These are phyloP conservation scores for Podarcis muralis DNA, from an alignment of 2,113 vertebrate genomes.

Conservation along the genomic window DNA sequence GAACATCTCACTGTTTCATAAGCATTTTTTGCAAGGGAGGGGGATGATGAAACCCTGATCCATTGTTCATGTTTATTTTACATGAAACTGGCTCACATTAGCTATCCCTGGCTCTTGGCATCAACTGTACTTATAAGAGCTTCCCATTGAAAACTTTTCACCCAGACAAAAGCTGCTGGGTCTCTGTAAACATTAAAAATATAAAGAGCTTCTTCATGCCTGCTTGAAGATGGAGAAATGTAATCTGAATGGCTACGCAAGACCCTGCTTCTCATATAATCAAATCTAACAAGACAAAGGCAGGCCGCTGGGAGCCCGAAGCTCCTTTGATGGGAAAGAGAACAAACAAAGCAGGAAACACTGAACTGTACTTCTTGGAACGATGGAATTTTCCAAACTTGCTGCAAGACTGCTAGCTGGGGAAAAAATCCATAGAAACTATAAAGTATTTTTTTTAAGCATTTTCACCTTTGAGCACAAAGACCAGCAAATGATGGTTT, in stretches of 20 bases:
- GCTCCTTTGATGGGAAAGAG: conserved; percentile 9
- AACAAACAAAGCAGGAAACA: not conserved
- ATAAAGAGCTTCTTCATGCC: not conserved
- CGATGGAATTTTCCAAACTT: conserved; percentile 21
- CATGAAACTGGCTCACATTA: not conserved
- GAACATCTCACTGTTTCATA: not conserved
- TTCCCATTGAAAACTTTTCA: not conserved
- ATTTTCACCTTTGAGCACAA: conserved; percentile 1
- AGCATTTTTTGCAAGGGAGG: not conserved
- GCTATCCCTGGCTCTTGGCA: not conserved
- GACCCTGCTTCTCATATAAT: not conserved
- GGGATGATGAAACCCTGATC: not conserved
- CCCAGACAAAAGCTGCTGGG: not conserved
- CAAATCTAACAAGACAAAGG: conserved; percentile 26
- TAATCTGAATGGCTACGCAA: not conserved
- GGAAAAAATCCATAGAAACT: not conserved
- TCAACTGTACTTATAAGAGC: not conserved
- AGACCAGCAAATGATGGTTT: not conserved
- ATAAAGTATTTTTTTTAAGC: conserved; percentile 16
- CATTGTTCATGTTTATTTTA: not conserved
- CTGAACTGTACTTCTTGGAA: not conserved
- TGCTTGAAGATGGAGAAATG: conserved; percentile 12
- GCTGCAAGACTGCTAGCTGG: not conserved
- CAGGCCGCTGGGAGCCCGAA: not conserved
- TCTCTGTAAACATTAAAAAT: not conserved